Evolutionary conservation across 2,888 invertebrate species (phyloP), one percentile per base, ranked within the genome.

Genomic region (Rhingia campestris): DNA sequence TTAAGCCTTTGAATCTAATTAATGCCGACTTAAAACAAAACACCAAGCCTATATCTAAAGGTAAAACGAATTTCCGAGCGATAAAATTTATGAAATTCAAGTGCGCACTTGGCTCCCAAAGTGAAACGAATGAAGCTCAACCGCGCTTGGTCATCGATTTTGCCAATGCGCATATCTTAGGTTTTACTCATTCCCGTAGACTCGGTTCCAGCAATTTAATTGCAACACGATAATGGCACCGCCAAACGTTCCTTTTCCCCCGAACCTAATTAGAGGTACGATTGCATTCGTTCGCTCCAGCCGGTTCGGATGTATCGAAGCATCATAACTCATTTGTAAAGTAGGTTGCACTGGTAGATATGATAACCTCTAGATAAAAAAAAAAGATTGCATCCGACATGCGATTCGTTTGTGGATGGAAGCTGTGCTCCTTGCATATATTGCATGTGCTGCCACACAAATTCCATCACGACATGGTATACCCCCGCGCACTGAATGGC

Each of bases 381-480:
- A 54, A 61, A 58, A 47, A n/a, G 9, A 59, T 59, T 59, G 45
- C 75, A 69, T 59, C 37, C 63, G 32, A 61, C 74, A 80, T 35
- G 74, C 74, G 67, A 74, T 74, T 45, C 4, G 22, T 39, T 75
- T 41, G 51, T 53, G 51, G 53, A 67, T 45, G 43, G 14, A 33
- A 22, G 53, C 37, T 22, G 22, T 1, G 22, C 22, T 75, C 35
- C 9, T 43, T 51, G 12, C 5, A 39, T 1, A 2, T 22, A 66
- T 74, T 58, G 70, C 63, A 63, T 79, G 66, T 39, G 22, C 12
- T 14, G 22, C 10, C 22, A 35, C 5, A 30, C 9, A 10, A 67
- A 80, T 74, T 61, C 66, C 74, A 41, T 74, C 80, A 80, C 74
- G 74, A 47, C 39, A 67, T 67, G 41, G n/a, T 33, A 3, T 1